Evolutionary conservation across 2,797 vertebrate species (phyloP), one percentile per base, ranked within the genome.

Genomic region (Pangasius krempfi): DNA sequence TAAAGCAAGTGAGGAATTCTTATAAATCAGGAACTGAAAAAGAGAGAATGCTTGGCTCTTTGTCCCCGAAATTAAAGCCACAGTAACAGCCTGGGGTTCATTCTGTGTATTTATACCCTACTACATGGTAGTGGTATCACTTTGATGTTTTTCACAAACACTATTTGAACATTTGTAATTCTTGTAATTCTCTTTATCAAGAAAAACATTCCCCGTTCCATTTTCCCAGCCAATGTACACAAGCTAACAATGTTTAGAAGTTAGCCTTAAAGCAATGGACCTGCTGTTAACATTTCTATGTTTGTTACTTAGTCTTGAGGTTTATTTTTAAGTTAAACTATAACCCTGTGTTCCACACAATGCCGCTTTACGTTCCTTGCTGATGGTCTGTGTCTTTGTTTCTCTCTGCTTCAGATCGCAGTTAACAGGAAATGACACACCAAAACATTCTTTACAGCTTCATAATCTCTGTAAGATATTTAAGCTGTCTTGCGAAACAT

Each of bases 1-100:
- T 62, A 88, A 85, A 88, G 64, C 68, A 54, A 60, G 58, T 4
- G 40, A 22, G 18, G 44, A 12, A 1, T 81, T 87, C 66, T 70
- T 84, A 82, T 13, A 37, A 80, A 33, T 86, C 89, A 88, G 90
- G 88, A 89, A 88, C 70, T n/a, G 87, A 89, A 79, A 86, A 91
- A 90, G 72, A 88, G 52, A 76, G 86, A 80, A 92, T 30, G 66
- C 79, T 80, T 52, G 78, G 79, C 33, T 70, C 9, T 84, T 87
- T 87, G 75, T 56, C 85, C 85, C 70, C 82, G 14, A 52, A 27
- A 40, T 85, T 12, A 83, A 58, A 50, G 83, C 72, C 18, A 54
- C 50, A 86, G 62, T 88, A 64, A 86, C 64, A 82, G 70, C 78
- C 83, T 52, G 40, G n/a, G 85, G 82, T 58, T 87, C 47, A 84